These are phyloP conservation scores for Caloenas nicobarica DNA, from an alignment of 2,113 vertebrate genomes.

Conservation along the genomic window DNA sequence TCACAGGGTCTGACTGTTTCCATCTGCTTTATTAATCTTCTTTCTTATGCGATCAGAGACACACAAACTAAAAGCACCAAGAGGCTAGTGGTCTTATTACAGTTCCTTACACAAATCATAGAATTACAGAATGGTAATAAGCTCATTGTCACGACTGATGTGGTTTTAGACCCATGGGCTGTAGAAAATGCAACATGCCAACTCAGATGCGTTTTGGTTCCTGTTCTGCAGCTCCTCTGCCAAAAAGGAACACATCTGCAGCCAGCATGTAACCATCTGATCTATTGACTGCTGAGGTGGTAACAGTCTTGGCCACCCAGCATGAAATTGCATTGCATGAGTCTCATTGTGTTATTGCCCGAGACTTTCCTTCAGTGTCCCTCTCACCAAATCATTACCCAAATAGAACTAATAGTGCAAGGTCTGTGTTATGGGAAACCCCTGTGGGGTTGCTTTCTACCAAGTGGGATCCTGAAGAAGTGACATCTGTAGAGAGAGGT, in stretches of 20 bases:
- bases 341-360: too few relatives aligned
- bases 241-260: background rate
- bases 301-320: background rate
- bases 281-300: background rate
- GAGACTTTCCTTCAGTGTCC: accelerated
- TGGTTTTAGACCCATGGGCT: background rate
- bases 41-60: background rate
- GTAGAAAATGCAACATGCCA: background rate
- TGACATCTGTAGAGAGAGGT: background rate
- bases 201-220: background rate
- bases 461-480: background rate
- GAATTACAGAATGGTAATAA: background rate
- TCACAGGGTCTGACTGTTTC: background rate
- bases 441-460: background rate
- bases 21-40: background rate
- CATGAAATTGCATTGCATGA: accelerated
- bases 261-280: accelerated
- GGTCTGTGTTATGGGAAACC: background rate
- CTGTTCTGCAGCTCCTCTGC: background rate
- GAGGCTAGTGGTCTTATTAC: background rate
- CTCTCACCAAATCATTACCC: background rate
- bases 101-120: background rate
- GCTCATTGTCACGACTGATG: background rate
- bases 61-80: background rate
- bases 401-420: accelerated